A percentile compares a stretch with the other conserved stretches of the same genome.
phyloP scores from a whole-genome alignment of 2,113 vertebrate species.

The Tachycineta bicolor region DNA sequence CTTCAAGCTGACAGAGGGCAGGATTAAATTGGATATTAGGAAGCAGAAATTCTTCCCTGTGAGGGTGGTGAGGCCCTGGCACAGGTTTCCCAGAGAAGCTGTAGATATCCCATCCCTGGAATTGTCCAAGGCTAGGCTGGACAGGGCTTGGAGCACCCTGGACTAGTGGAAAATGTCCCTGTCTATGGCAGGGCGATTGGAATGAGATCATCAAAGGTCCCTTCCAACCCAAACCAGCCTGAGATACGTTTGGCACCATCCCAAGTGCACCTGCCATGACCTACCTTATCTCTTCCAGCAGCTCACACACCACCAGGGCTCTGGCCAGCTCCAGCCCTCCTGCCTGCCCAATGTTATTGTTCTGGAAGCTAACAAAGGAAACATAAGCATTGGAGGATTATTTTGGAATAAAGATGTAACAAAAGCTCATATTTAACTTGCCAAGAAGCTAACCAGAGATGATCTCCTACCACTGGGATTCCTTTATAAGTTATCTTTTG shows the following conservation, averaged over 20 bases:
- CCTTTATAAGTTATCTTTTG: neutral
- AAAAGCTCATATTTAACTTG: neutral
- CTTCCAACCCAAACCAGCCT: neutral
- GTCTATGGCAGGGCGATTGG: neutral
- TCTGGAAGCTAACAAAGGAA: slow-evolving; percentile 67
- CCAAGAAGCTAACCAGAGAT: neutral
- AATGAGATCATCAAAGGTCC: neutral
- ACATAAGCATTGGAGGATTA: neutral
- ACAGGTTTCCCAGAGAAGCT: neutral
- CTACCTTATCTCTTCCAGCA: slow-evolving; percentile 76
- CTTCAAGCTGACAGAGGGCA: neutral
- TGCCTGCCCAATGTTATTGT: slow-evolving; percentile 34
- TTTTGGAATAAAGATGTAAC: neutral
- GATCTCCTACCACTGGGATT: neutral
- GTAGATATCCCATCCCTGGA: neutral
- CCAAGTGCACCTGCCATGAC: neutral
- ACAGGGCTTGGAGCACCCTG: neutral
- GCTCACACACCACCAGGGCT: slow-evolving; percentile 50
- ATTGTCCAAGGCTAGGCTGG: neutral
- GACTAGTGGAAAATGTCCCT: neutral
- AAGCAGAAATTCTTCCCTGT: neutral
- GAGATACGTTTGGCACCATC: neutral
- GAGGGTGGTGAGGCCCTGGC: neutral
- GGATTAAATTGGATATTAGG: neutral
- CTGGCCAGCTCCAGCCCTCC: slow-evolving; percentile 55